Percentiles rank a stretch among this genome's conserved stretches.
Evolutionary conservation across 2,113 vertebrate species (phyloP).

Genomic region (Hippopotamus amphibius): DNA sequence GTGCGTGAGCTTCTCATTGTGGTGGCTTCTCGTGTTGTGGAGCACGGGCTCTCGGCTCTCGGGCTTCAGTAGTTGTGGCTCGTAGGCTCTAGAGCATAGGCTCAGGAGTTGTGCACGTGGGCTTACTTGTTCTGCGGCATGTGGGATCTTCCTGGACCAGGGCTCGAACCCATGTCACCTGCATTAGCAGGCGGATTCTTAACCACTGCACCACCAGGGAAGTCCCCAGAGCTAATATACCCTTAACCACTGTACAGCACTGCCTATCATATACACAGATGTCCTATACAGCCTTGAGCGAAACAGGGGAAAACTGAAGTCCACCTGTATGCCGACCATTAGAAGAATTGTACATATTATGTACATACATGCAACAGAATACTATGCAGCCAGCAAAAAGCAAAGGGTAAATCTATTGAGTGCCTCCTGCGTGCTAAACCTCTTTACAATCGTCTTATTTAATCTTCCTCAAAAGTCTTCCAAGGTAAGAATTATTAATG

Average conservation of each 20-base stretch:
- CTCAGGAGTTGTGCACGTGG: too few species aligned
- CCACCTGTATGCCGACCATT: not conserved
- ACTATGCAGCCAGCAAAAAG: not conserved
- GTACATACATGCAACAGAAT: not conserved
- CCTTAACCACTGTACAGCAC: not conserved
- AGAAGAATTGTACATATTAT: not conserved
- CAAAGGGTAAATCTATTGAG: not conserved
- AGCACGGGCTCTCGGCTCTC: too few species aligned
- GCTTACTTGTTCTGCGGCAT: too few species aligned
- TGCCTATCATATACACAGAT: not conserved
- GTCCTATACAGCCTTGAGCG: not conserved
- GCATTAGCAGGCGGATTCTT: too few species aligned
- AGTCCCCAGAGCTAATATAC: not conserved
- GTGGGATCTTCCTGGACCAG: too few species aligned
- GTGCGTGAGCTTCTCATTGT: too few species aligned
- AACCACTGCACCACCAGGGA: too few species aligned
- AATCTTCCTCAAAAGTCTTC: not conserved
- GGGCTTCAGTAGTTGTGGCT: too few species aligned
- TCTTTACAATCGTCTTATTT: not conserved
- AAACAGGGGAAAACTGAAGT: not conserved
- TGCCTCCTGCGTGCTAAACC: not conserved
- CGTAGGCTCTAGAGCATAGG: too few species aligned
- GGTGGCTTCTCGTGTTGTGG: too few species aligned
- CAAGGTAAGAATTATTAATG: not conserved
- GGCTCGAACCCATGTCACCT: too few species aligned